Base-by-base conservation (phyloP, 2,113 vertebrate genomes). In the Pavo muticus region DNA sequence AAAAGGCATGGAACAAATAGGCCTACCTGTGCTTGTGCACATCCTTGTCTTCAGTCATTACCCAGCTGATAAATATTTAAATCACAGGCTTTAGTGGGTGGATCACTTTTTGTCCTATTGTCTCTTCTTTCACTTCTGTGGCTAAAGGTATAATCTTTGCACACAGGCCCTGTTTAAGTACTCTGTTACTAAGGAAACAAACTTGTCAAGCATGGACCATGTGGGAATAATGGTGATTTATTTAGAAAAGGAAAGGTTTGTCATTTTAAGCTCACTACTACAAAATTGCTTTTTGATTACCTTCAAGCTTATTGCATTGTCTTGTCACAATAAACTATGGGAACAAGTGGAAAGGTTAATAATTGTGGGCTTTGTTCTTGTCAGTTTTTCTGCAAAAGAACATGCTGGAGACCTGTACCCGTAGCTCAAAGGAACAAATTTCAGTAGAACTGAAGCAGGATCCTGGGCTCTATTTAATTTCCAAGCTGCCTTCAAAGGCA, bases 201-300 rank as follows among this genome's bases (percentile, higher is more conserved):
- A 96, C 96, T 97, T 98, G 98, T 97, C 98, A 98, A 97, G 97
- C 91, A 63, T 52, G 94, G 97, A 96, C 97, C 97, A 65, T 97
- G 93, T 96, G 97, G 97, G 97, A 98, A 98, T 98, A 97, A 97
- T 97, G 95, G 97, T 98, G 98, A 98, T 98, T 98, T 98, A 98
- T 98, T 98, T 98, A 98, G 97, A 97, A 98, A 98, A 98, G 96
- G 96, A 95, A 97, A 97, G 98, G 97, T 98, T 98, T 98, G 98
- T 98, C 97, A 98, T 97, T 98, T 98, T 98, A 98, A 97, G 97
- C 98, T 97, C 96, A 95, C 98, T 96, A 95, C 96, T 97, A 97
- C 97, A 97, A 97, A 98, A 98, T 98, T 98, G 97, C 97, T 98
- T 98, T 98, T 98, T 98, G 97, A 98, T 98, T 97, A 98, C 97